phyloP scores from a whole-genome alignment of 1,140 invertebrate genomes.

The Diachasmimorpha longicaudata region DNA sequence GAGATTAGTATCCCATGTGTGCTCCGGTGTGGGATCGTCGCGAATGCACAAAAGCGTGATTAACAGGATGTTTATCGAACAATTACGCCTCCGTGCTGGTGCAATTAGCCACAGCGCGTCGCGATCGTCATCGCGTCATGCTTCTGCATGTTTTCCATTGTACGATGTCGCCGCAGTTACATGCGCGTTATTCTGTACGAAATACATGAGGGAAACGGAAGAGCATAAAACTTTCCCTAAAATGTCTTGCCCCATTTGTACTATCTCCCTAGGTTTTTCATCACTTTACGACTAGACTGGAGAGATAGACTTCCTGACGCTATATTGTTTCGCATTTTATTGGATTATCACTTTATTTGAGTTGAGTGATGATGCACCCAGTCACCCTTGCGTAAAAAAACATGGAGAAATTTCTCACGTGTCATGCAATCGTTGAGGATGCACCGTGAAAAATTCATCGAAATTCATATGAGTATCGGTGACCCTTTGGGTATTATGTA shows the following conservation, averaged over 20 bases:
- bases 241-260: neutral
- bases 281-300: neutral
- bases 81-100: constrained; percentile 53
- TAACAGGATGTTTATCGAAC: constrained; percentile 62
- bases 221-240: constrained; percentile 15
- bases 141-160: neutral
- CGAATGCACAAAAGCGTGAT: constrained; percentile 49
- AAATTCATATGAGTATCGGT: constrained; percentile 6
- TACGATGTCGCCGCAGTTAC: neutral
- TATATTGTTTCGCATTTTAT: neutral
- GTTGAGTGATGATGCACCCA: neutral
- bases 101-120: constrained; percentile 19
- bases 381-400: neutral
- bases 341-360: neutral
- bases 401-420: neutral
- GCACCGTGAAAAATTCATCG: constrained; percentile 10
- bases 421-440: neutral
- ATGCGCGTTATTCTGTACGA: neutral
- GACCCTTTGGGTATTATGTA: constrained; percentile 8
- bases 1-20: neutral
- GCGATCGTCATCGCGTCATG: constrained; percentile 4
- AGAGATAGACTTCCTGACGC: neutral
- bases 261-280: neutral
- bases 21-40: constrained; percentile 32
- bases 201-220: neutral